These are phyloP conservation scores for Orthonevra nobilis DNA, from an alignment of 2,888 invertebrate genomes.

Conservation along the genomic window DNA sequence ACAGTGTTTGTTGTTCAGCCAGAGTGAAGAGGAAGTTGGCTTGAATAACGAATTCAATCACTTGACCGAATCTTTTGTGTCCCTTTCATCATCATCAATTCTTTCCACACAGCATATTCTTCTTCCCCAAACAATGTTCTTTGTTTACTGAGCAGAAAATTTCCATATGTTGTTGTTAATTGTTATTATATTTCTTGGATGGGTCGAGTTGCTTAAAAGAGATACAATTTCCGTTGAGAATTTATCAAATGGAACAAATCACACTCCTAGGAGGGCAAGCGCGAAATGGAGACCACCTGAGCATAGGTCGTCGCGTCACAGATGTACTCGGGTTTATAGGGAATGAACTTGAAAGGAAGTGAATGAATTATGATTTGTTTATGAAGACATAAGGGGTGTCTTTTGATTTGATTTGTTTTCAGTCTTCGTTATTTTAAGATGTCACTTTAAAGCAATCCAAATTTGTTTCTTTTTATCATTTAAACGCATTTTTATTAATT, in stretches of 20 bases:
- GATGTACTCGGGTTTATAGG: not conserved
- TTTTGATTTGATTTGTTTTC: not conserved
- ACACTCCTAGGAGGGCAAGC: conserved; percentile 2
- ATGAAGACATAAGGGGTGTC: too few relatives aligned
- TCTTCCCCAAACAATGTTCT: conserved; percentile 7
- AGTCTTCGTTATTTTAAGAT: too few relatives aligned
- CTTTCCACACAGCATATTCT: too few relatives aligned
- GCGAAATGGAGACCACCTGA: conserved; percentile 47
- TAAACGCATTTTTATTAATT: too few relatives aligned
- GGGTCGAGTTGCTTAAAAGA: not conserved
- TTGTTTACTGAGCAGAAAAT: conserved; percentile 51
- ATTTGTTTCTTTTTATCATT: too few relatives aligned
- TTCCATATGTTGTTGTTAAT: conserved; percentile 46
- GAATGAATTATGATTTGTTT: not conserved
- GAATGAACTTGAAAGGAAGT: not conserved
- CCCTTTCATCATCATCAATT: too few relatives aligned
- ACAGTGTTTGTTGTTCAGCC: conserved; percentile 35
- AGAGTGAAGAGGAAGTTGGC: conserved; percentile 61
- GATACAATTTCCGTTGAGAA: conserved; percentile 38
- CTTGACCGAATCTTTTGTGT: conserved; percentile 65
- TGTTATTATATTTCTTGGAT: too few relatives aligned
- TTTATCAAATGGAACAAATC: conserved; percentile 51
- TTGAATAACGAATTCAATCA: conserved; percentile 57
- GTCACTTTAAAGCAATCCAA: too few relatives aligned
- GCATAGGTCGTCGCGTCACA: not conserved